Evolutionary conservation across 35 echinoderm and acorn worm species (phyloP), one percentile per base, ranked within the genome.

Genomic region (Apostichopus parvimensis): DNA sequence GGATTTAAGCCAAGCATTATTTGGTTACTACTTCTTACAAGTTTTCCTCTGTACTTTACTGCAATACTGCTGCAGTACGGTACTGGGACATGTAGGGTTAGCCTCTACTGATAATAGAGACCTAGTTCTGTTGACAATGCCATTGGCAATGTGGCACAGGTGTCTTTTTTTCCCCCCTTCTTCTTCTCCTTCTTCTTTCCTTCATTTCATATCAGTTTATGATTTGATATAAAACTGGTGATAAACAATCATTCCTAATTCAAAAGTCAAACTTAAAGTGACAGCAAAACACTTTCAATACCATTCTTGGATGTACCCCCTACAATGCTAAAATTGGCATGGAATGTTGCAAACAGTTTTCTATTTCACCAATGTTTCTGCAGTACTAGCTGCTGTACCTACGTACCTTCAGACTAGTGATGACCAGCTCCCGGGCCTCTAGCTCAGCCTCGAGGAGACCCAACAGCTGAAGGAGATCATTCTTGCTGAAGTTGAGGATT

Each of bases 371-470:
- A 68, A 68, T 10, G 34, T 45, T 45, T 68, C 18, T 11, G 34
- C 34, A 4, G 2, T 45, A 45, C 34, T 45, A 4, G 34, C 34
- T 45, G 64, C 64, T 9, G 62, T 10, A 5, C 6, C 11, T n/a
- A 84, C 92, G 57, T 94, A 96, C 95, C 95, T 96, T 96, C n/a
- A 96, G 62, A 62, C 95, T 96, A 21, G 83, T 77, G 66, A 96
- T 96, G 90, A 96, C 95, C 55, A 96, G 73, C 34, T 96, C 95
- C 61, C 95, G 92, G 10, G 95, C 95, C 72, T 96, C 93, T 6
- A 96, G 93, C 73, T 96, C 95, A 53, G 93, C 95, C 77, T 96
- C 95, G 22, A 96, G 68, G 54, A 96, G 73, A 56, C 95, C 95
- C 25, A 96, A 88, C 56, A 96, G 86, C 58, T 90, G 79, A 73